Conservation (phyloP, 2,888 invertebrate species). For the Xestia xanthographa region DNA sequence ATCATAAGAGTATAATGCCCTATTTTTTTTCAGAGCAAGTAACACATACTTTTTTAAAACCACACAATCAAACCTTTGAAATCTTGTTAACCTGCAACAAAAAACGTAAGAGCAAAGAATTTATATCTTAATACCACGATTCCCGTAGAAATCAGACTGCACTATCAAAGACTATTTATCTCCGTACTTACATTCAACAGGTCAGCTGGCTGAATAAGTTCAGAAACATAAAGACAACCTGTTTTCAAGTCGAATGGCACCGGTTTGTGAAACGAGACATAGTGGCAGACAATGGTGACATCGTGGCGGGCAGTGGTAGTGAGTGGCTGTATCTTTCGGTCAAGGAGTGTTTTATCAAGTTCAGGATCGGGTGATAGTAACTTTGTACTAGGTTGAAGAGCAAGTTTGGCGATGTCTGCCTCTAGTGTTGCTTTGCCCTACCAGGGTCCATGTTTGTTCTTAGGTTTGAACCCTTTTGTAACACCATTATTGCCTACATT, state of each 20-base stretch:
- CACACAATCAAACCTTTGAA: background rate
- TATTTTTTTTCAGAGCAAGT: background rate
- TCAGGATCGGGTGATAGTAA: conserved; percentile 20
- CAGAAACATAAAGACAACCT: conserved; percentile 40
- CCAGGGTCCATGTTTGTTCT: background rate
- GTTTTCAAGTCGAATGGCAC: conserved; percentile 32
- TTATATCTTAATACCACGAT: background rate
- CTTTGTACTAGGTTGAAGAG: background rate
- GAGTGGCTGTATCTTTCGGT: conserved; percentile 2
- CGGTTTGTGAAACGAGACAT: conserved; percentile 49
- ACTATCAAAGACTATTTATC: conserved; percentile 7
- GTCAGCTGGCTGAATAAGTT: conserved; percentile 27
- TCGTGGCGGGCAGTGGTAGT: conserved; percentile 19
- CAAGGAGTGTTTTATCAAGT: conserved; percentile 32
- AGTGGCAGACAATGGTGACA: conserved; percentile 43
- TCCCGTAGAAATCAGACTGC: background rate
- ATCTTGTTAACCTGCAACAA: background rate
- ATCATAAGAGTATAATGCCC: background rate
- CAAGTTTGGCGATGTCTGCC: background rate
- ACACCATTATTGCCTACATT: background rate
- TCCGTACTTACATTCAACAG: conserved; percentile 25
- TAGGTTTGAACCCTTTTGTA: background rate
- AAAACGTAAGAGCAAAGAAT: background rate
- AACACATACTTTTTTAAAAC: background rate
- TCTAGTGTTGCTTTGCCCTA: background rate